A percentile compares a stretch with the other conserved stretches of the same genome.
Conservation (phyloP, 2,888 invertebrate species). For the Cephalotes varians region DNA sequence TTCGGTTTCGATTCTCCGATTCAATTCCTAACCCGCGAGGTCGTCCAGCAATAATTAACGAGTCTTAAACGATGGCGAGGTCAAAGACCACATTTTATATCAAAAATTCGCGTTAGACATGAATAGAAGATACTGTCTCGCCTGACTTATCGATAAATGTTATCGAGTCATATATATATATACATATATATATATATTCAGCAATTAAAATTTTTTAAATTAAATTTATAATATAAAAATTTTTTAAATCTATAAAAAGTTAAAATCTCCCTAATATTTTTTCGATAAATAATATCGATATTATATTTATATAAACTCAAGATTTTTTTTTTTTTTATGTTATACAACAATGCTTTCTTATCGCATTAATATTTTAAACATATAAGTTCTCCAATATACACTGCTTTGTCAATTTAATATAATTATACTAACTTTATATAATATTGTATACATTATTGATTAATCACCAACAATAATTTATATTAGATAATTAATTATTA, state of each 20-base stretch:
- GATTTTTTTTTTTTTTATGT: background rate
- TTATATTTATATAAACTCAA: background rate
- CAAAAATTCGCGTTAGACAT: conserved; percentile 21
- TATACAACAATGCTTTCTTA: background rate
- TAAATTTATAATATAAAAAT: background rate
- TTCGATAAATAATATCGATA: background rate
- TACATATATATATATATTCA: no score
- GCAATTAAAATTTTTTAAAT: background rate
- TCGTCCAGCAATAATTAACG: conserved; percentile 59
- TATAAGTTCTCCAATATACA: background rate
- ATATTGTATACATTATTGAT: background rate
- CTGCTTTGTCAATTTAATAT: background rate
- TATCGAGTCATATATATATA: background rate
- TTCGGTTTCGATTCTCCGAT: conserved; percentile 35
- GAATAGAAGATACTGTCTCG: conserved; percentile 30
- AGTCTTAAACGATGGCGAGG: conserved; percentile 54
- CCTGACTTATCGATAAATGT: conserved; percentile 7
- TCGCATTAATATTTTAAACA: background rate
- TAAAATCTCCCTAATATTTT: background rate
- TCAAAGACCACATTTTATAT: conserved; percentile 48
- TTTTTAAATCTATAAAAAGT: background rate
- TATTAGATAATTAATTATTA: no score
- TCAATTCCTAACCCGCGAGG: conserved; percentile 15
- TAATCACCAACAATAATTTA: background rate
- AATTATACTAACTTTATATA: background rate